Percentiles rank a stretch among this genome's conserved stretches.
Conservation (phyloP, 1,140 invertebrate species). For the Aphaenogaster rudis region DNA sequence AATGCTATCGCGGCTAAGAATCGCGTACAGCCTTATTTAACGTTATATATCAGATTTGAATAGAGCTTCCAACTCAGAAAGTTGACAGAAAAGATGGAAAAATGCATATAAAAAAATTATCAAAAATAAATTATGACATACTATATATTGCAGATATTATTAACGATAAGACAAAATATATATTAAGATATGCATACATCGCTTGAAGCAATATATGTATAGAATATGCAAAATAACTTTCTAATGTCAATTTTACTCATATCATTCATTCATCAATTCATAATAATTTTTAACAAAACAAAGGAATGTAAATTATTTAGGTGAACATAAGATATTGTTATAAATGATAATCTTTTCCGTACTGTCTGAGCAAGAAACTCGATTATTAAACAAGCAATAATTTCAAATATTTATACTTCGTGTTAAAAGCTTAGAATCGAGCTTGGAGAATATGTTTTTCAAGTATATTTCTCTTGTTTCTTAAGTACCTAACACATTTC, state of each 20-base stretch:
- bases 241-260: neutral
- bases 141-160: neutral
- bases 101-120: neutral
- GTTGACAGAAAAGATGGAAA: neutral
- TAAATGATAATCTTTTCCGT: neutral
- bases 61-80: neutral
- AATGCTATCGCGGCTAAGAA: slow-evolving; percentile 26
- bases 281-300: neutral
- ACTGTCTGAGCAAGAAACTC: neutral
- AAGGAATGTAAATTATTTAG: neutral
- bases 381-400: neutral
- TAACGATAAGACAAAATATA: neutral
- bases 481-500: neutral
- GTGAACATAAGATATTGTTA: neutral
- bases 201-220: neutral
- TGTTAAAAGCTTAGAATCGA: neutral
- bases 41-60: neutral
- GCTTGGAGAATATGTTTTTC: neutral
- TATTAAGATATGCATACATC: slow-evolving; percentile 5
- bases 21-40: neutral
- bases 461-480: no score
- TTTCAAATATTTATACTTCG: neutral
- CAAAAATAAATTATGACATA: neutral
- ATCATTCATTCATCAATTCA: neutral
- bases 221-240: slow-evolving; percentile 20